Evolutionary conservation across 2,888 invertebrate species (phyloP).

Genomic region (Acleris holmiana): DNA sequence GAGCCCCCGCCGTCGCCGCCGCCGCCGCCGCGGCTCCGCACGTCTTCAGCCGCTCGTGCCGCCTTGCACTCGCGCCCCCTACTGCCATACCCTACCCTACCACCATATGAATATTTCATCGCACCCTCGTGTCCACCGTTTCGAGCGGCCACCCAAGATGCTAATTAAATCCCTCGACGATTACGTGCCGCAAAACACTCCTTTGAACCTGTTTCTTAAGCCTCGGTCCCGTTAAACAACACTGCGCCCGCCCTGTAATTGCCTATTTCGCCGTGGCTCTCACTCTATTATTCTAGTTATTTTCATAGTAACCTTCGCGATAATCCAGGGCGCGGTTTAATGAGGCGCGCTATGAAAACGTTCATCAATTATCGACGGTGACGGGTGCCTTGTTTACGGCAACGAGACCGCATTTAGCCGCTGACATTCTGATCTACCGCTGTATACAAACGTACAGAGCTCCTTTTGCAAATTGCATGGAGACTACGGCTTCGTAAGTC

Average conservation of each 20-base stretch:
- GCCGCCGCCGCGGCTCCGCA: conserved; percentile 50
- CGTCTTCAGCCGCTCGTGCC: conserved; percentile 49
- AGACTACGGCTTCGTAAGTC: conserved; percentile 13
- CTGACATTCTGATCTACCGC: conserved; percentile 42
- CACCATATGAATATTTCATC: conserved; percentile 62
- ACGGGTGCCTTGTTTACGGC: conserved; percentile 77
- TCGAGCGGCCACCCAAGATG: conserved; percentile 45
- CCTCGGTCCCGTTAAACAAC: conserved; percentile 48
- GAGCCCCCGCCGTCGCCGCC: conserved; percentile 40
- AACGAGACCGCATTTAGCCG: conserved; percentile 78
- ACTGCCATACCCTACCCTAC: conserved; percentile 44
- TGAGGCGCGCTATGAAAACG: conserved; percentile 78
- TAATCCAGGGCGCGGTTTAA: conserved; percentile 79
- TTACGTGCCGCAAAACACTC: conserved; percentile 37
- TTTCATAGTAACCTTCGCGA: conserved; percentile 70
- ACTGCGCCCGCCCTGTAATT: conserved; percentile 42
- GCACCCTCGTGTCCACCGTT: conserved; percentile 47
- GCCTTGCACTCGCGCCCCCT: conserved; percentile 49
- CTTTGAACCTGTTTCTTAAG: conserved; percentile 44
- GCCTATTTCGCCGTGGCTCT: conserved; percentile 38
- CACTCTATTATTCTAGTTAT: conserved; percentile 57
- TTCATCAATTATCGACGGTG: conserved; percentile 81
- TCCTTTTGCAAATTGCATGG: conserved; percentile 19
- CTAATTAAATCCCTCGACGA: conserved; percentile 49
- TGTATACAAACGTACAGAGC: conserved; percentile 25